Base-by-base conservation (phyloP, 1,140 invertebrate genomes). In the Magallana angulata region DNA sequence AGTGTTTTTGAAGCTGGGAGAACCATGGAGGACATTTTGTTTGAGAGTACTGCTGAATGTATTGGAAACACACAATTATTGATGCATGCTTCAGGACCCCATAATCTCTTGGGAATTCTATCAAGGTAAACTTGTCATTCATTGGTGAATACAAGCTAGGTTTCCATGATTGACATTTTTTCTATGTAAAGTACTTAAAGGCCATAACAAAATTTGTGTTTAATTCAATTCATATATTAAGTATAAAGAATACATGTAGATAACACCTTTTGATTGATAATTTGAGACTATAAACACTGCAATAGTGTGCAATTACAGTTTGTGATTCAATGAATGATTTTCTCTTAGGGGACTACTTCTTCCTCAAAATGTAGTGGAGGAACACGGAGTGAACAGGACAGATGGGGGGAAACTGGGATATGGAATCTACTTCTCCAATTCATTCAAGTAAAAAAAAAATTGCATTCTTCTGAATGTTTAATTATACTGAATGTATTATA, bases 21-120 rank as follows among this genome's bases (percentile, higher is more conserved):
- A 59, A 90, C 90, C 1, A 57, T 91, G n/a, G 94, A 94, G 85
- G 90, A 91, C 18, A 18, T 88, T 1, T 85, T 90, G 18, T 94
- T 93, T 83, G 80, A 84, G 5, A 24, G 58, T n/a, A 76, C 24
- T 14, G 12, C 48, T 58, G 62, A 88, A 59, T 89, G 92, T 8
- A 76, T 92, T 0, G 84, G 85, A 85, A 92, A 92, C 88, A 89
- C 91, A 24, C 62, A 90, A n/a, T 48, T 92, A 8, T 86, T 95
- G 12, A 94, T 91, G 88, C 94, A 95, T 90, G 90, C 92, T 9
- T 93, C 93, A 18, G 88, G 82, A n/a, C 84, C 89, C 30, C 83
- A 91, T 59, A 94, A 94, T 87, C 92, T 92, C 90, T 89, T 94
- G 11, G 94, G 94, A 14, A 94, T 95, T 58, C 86, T 95, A 11